Conservation (phyloP, 2,888 invertebrate genomes). For the Hypomecis atomaria region DNA sequence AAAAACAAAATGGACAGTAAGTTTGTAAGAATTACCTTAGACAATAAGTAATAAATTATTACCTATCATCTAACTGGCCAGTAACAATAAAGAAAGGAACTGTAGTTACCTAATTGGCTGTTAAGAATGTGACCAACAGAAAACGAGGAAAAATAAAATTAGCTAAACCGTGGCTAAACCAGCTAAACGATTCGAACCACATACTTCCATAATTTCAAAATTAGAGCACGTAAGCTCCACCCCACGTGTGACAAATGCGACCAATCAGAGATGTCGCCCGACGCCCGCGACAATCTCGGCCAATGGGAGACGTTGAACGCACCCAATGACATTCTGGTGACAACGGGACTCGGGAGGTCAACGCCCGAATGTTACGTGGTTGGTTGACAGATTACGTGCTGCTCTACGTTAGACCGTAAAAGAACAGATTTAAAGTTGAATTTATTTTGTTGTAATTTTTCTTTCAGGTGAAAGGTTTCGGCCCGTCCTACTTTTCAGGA, state of each 20-base stretch:
- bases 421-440: background rate
- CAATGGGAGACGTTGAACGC: slow-evolving; percentile 69
- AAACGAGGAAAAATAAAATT: slow-evolving; percentile 14
- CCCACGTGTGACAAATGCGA: slow-evolving; percentile 69
- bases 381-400: slow-evolving; percentile 37
- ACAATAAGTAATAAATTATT: background rate
- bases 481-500: slow-evolving; percentile 22
- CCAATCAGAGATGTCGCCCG: slow-evolving; percentile 78
- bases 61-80: background rate
- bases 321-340: slow-evolving; percentile 81
- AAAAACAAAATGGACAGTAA: background rate
- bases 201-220: slow-evolving; percentile 58
- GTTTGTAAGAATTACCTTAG: background rate
- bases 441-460: background rate
- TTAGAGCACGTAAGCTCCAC: slow-evolving; percentile 63
- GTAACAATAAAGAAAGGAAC: background rate
- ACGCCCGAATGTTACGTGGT: slow-evolving; percentile 69
- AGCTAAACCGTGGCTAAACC: too few relatives aligned
- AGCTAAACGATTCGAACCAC: too few relatives aligned
- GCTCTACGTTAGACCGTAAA: slow-evolving; percentile 35
- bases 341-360: slow-evolving; percentile 66
- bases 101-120: background rate
- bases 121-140: slow-evolving; percentile 7
- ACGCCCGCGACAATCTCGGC: slow-evolving; percentile 74
- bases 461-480: background rate